phyloP scores from a whole-genome alignment of 2,797 vertebrate genomes.

The Cheirogaleus major region DNA sequence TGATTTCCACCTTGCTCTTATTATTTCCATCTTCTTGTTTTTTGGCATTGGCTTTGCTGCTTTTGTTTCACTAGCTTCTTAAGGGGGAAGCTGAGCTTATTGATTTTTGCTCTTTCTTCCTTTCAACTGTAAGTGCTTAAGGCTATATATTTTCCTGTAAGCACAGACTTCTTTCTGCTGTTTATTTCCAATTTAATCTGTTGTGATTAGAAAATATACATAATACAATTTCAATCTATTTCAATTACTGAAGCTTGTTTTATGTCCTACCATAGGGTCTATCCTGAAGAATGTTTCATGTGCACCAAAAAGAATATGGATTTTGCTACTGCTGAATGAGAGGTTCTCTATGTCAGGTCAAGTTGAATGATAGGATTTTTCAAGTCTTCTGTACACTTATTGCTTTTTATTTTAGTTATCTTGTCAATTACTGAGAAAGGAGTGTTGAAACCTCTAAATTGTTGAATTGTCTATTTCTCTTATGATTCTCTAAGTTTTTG shows the following conservation, averaged over 20 bases:
- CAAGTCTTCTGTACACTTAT: background rate
- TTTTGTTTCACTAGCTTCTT: slow-evolving; percentile 53
- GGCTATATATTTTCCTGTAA: slow-evolving; percentile 34
- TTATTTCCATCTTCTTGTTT: slow-evolving; percentile 16
- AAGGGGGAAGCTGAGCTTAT: slow-evolving; percentile 8
- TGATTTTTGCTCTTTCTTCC: slow-evolving; percentile 48
- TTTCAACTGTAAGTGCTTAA: background rate
- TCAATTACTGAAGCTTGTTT: background rate
- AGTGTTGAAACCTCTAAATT: background rate
- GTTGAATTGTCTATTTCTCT: background rate
- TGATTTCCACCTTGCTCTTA: background rate
- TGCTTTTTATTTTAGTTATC: background rate
- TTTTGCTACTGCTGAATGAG: background rate
- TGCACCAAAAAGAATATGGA: background rate
- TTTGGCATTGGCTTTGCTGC: background rate
- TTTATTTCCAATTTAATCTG: slow-evolving; percentile 17
- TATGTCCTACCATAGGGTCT: background rate
- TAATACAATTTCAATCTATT: background rate
- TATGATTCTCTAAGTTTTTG: background rate
- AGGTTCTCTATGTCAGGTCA: background rate
- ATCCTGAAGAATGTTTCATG: background rate
- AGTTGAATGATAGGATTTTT: background rate
- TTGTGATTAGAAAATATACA: background rate
- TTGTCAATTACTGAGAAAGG: background rate
- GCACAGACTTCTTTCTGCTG: background rate